Base-by-base conservation (phyloP, 2,888 invertebrate species). In the Polyommatus icarus region DNA sequence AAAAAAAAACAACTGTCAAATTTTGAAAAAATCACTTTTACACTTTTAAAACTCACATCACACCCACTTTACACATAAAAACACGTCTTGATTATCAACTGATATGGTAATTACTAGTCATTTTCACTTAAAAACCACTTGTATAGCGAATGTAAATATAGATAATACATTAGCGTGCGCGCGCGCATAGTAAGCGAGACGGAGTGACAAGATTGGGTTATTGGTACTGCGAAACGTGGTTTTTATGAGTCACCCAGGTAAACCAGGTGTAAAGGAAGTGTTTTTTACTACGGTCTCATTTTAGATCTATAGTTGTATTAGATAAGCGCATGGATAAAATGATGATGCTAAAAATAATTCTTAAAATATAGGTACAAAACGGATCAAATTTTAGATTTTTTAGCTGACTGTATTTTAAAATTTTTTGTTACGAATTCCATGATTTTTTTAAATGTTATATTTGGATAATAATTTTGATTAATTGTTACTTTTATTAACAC, bases 131-230 rank as follows among this genome's bases (percentile, higher is more conserved):
- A 32, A 67, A 67, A 32, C 67, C 67, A 67, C 67, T 32, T 15
- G 67, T 32, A 29, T 18, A 12, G 12, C 24, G 24, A 61, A 67
- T 67, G 67, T 67, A 67, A 67, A 67, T 29, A 67, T 18, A 29
- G 59, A 20, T 71, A 32, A 46, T 12, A n/a, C 8, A 46, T 46
- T 78, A 78, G 82, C 92, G 91, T 92, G 92, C 91, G 91, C 86
- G 79, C 86, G 85, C 86, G 88, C 85, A 86, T 81, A 82, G 84
- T 82, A 83, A 83, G 84, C 87, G 86, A 87, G 85, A 82, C 82
- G 85, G 90, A 91, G 89, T 91, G 91, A 91, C 90, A 90, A 87
- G 88, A 88, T 88, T 87, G 83, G 87, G 88, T 88, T 87, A 89
- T 88, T 84, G 84, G 82, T 86, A 84, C 84, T 84, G 86, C 85